These are phyloP conservation scores for Aratinga solstitialis DNA, from an alignment of 2,797 vertebrate genomes.

Conservation along the genomic window DNA sequence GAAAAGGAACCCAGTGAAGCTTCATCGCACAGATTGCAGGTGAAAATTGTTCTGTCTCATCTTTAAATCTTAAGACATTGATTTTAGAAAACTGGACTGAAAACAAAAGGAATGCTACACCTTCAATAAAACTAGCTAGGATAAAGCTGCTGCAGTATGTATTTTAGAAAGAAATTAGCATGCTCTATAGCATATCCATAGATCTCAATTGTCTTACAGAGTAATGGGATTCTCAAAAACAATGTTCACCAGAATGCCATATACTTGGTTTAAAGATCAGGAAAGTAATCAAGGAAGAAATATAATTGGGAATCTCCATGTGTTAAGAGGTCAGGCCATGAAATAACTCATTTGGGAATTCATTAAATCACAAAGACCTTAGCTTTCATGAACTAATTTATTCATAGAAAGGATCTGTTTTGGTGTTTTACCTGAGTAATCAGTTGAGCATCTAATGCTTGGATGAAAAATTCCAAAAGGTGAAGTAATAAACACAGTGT, in stretches of 20 bases:
- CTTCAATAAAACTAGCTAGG: background rate
- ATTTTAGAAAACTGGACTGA: background rate
- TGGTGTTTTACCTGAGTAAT: conserved; percentile 82
- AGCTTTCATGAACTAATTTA: background rate
- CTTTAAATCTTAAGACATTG: background rate
- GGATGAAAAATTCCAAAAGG: conserved; percentile 81
- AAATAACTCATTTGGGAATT: background rate
- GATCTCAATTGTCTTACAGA: background rate
- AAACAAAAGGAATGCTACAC: background rate
- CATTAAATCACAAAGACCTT: background rate
- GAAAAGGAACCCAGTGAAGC: background rate
- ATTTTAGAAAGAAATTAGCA: background rate
- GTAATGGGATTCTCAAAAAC: background rate
- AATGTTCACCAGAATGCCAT: background rate
- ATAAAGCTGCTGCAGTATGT: background rate
- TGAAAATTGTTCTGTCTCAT: background rate
- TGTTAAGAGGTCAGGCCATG: background rate
- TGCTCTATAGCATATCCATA: background rate
- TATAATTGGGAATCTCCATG: background rate
- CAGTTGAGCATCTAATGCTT: conserved; percentile 78
- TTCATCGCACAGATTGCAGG: background rate
- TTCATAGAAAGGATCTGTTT: background rate
- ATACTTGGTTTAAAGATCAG: background rate
- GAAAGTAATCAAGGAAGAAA: background rate
- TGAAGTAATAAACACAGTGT: conserved; percentile 83